Evolutionary conservation across 37 sponge, comb jelly and placozoan species (phyloP), one percentile per base, ranked within the genome.

Genomic region (Spongilla lacustris): DNA sequence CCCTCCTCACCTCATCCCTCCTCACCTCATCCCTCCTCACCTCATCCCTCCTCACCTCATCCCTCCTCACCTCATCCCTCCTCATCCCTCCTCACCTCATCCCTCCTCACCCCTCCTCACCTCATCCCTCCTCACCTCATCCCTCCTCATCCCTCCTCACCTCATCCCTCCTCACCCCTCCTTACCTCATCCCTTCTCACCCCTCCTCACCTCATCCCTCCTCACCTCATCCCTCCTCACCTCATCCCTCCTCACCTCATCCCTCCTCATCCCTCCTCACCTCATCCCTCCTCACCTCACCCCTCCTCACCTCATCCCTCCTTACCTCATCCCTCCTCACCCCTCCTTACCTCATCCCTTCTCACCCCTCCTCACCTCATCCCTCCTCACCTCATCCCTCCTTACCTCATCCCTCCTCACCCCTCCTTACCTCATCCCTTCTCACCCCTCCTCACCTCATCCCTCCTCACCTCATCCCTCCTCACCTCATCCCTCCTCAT

Each of bases 1-100:
- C 58, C 69, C 58, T 77, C 34, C 82, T 74, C 69, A n/a, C 76
- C 33, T 76, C 50, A 81, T 74, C 88, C 50, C 88, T 69, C 82
- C 58, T 82, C 41, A 75, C 46, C 81, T 49, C 69, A 25, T 71
- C 33, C 71, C 69, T 38, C 38, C 46, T 33, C 71, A 2, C 69
- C 28, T 70, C 28, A 27, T 30, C 46, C 24, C 71, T 69, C 41
- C 71, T 69, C 81, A 31, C 81, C 23, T 76, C 74, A 75, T 73
- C 68, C 21, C 2, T 38, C 58, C 50, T 37, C 0, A 0, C 32
- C 23, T 74, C 50, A 81, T 74, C 88, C 50, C 88, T 69, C 67
- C 50, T 36, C 41, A 12, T 36, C 72, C 30, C 72, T 70, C 82
- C 35, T 36, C 35, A 25, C 13, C 49, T 71, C 50, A 28, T 38